Conservation (phyloP, 2,888 invertebrate species). For the Plutella xylostella region DNA sequence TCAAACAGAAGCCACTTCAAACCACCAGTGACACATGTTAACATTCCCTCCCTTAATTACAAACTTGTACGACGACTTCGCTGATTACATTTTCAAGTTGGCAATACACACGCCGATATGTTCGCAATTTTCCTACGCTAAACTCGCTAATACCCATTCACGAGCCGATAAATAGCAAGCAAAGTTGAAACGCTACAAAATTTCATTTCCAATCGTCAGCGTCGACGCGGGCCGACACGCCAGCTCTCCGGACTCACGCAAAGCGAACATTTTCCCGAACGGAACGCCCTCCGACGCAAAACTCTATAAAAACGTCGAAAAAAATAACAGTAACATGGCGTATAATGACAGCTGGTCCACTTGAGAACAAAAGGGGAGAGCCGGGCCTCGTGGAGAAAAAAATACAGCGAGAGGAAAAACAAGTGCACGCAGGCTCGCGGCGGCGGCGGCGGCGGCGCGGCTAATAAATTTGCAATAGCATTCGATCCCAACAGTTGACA, state of each 20-base stretch:
- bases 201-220: constrained; percentile 52
- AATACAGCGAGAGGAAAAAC: constrained; percentile 65
- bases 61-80: constrained; percentile 22
- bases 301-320: constrained; percentile 69
- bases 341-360: constrained; percentile 72
- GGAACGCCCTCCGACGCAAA: constrained; percentile 64
- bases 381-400: constrained; percentile 65
- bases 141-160: neutral
- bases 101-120: neutral
- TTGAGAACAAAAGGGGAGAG: constrained; percentile 71
- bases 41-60: constrained; percentile 32
- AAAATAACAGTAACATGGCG: constrained; percentile 69
- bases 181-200: constrained; percentile 37
- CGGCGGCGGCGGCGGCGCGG: constrained; percentile 44
- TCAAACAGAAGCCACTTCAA: constrained; percentile 61
- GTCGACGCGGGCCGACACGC: constrained; percentile 61
- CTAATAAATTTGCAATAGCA: constrained; percentile 67
- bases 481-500: constrained; percentile 44
- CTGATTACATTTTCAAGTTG: constrained; percentile 17
- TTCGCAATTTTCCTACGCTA: neutral
- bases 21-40: constrained; percentile 65
- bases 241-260: constrained; percentile 63
- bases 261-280: constrained; percentile 69
- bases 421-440: constrained; percentile 43
- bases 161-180: constrained; percentile 29